Percentiles rank a stretch among this genome's conserved stretches.
These are phyloP conservation scores for Hylaea fasciaria DNA, from an alignment of 2,888 invertebrate species.

Conservation along the genomic window DNA sequence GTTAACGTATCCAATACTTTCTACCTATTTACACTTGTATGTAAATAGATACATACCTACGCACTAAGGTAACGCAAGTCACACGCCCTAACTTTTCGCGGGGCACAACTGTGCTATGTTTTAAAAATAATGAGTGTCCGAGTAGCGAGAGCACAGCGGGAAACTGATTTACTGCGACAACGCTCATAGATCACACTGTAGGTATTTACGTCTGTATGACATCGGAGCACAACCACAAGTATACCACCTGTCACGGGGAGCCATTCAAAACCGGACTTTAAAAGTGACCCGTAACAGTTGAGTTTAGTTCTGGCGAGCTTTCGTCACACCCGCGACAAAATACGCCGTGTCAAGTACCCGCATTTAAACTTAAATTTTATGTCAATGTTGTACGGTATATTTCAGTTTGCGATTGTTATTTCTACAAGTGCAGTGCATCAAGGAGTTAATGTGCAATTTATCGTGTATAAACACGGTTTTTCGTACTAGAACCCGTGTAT, in stretches of 20 bases:
- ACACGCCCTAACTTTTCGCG: conserved; percentile 58
- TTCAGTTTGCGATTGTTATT: conserved; percentile 23
- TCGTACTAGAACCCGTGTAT: conserved; percentile 35
- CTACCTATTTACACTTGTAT: too few relatives aligned
- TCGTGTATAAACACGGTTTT: conserved; percentile 44
- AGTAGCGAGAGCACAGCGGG: conserved; percentile 59
- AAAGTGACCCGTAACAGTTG: not conserved
- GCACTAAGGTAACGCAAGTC: conserved; percentile 36
- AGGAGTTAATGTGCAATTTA: conserved; percentile 40
- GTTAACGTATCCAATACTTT: too few relatives aligned
- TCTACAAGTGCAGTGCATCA: conserved; percentile 32
- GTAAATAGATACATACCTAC: too few relatives aligned
- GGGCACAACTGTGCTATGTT: conserved; percentile 65
- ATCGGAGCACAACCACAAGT: conserved; percentile 41
- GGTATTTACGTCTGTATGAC: conserved; percentile 55
- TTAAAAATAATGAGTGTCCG: conserved; percentile 66
- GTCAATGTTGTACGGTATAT: conserved; percentile 22
- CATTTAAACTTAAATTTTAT: conserved; percentile 31
- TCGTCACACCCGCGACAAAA: conserved; percentile 16
- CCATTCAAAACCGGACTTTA: conserved; percentile 19
- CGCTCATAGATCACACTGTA: conserved; percentile 63
- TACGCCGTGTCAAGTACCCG: conserved; percentile 28
- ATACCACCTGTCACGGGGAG: conserved; percentile 2
- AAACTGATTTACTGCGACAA: conserved; percentile 60
- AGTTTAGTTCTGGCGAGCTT: not conserved